Evolutionary conservation across 2,797 vertebrate genomes (phyloP).

Genomic region (Todus mexicanus): DNA sequence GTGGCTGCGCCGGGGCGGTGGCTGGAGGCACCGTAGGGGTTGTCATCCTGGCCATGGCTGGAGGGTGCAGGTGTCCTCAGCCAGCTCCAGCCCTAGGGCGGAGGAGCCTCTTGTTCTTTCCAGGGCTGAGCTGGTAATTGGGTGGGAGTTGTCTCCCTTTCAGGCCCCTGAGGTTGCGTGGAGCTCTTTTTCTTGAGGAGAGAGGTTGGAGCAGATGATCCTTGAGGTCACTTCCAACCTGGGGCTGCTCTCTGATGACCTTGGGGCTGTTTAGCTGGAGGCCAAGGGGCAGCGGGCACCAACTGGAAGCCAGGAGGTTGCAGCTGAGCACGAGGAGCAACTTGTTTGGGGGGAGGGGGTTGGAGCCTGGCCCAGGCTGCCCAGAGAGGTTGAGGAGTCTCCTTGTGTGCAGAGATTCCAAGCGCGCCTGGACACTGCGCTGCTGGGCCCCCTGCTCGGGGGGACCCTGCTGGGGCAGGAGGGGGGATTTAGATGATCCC

Average conservation of each 20-base stretch:
- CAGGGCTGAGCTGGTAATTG: background rate
- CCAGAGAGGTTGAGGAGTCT: too few species aligned
- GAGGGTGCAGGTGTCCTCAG: background rate
- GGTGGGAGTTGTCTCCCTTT: background rate
- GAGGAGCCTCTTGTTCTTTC: background rate
- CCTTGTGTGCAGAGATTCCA: background rate
- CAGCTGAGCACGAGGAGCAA: too few species aligned
- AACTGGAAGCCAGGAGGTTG: background rate
- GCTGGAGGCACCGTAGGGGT: background rate
- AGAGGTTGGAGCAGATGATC: background rate
- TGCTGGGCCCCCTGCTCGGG: too few species aligned
- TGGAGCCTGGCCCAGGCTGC: background rate
- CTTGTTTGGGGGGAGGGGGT: too few species aligned
- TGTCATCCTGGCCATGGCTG: fast-evolving
- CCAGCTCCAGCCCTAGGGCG: background rate
- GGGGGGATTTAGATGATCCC: too few species aligned
- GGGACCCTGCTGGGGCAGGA: too few species aligned
- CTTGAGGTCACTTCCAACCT: background rate
- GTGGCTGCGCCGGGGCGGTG: background rate
- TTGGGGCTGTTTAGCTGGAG: background rate
- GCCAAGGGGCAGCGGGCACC: too few species aligned
- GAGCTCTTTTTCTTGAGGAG: background rate
- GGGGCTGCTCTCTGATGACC: background rate
- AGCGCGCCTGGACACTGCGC: too few species aligned
- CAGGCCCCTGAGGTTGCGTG: background rate